Evolutionary conservation across 2,888 invertebrate species (phyloP).

Genomic region (Cerastis leucographa): DNA sequence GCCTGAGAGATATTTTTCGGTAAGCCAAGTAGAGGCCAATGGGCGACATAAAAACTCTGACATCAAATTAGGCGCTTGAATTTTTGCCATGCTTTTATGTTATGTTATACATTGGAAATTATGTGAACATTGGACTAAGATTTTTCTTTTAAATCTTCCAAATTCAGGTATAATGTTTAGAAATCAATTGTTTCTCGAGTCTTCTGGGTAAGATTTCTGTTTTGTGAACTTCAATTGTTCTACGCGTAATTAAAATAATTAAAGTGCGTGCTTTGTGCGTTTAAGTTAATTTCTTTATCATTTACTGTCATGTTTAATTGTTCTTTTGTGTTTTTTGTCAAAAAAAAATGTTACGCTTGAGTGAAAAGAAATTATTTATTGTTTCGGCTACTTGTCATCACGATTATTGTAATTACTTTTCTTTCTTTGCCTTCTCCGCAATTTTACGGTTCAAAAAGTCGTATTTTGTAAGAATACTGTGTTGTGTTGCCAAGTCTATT

Average conservation of each 20-base stretch:
- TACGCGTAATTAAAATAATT: constrained; percentile 71
- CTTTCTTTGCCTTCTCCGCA: constrained; percentile 6
- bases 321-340: constrained; percentile 38
- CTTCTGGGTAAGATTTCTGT: constrained; percentile 20
- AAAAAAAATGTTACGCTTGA: constrained; percentile 45
- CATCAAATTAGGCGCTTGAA: too few species aligned
- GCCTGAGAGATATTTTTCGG: too few species aligned
- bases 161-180: neutral
- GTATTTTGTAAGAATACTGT: neutral
- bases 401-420: constrained; percentile 7
- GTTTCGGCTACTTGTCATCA: constrained; percentile 56
- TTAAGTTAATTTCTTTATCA: constrained; percentile 62
- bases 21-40: too few species aligned
- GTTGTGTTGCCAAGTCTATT: neutral
- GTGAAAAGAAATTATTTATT: constrained; percentile 45
- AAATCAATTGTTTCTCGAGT: neutral
- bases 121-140: too few species aligned
- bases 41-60: too few species aligned
- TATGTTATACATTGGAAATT: neutral
- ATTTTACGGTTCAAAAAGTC: neutral
- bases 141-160: too few species aligned
- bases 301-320: constrained; percentile 53
- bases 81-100: too few species aligned
- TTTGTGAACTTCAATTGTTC: constrained; percentile 53
- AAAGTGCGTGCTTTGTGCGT: constrained; percentile 66